Base-by-base conservation (phyloP, 2,797 vertebrate genomes). In the Dromococcyx pavoninus region DNA sequence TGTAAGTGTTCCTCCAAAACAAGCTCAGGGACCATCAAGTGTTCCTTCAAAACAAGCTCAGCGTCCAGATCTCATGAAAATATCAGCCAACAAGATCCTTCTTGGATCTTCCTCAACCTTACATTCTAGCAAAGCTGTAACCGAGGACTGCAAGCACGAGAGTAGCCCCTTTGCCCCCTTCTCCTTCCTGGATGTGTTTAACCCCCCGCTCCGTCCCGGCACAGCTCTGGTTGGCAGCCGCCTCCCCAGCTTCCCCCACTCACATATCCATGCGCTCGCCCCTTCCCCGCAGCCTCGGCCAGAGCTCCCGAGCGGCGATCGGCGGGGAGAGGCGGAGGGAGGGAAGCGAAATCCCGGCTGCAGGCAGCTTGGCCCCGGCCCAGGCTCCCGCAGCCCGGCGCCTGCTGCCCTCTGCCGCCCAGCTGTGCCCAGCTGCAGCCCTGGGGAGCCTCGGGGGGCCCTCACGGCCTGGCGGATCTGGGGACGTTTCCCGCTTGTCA, bases 341-440 rank as follows among this genome's bases (percentile, higher is more conserved):
- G 58, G 88, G 86, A 24, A 73, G 30, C 28, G 27, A 2, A 27
- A 77, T 48, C 48, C 21, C n/a, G 27, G 17, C 44, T n/a, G 56
- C 53, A 11, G 46, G 1, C 46, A 6, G 18, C 37, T 66, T 48
- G 90, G 78, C 86, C 7, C 11, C 7, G 37, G 9, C 3, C 16
- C 48, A 17, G 24, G 17, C 32, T 22, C 22, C n/a, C 15, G 69
- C 44, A 28, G 27, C 13, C 23, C 75, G 39, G 28, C 8, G 27
- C 41, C 27, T 95, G 94, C 97, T 95, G 96, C 97, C 96, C 94
- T 83, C 97, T 97, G 96, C 85, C 82, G 92, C 78, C 86, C 46
- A 14, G 39, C 39, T 39, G 39, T 41, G 39, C 39, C 39, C 39
- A 10, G 39, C 39, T 10, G 39, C 39, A 41, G 39, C 39, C 39